Base-by-base conservation (phyloP, 2,888 invertebrate species). In the Scaptomyza polygonia region DNA sequence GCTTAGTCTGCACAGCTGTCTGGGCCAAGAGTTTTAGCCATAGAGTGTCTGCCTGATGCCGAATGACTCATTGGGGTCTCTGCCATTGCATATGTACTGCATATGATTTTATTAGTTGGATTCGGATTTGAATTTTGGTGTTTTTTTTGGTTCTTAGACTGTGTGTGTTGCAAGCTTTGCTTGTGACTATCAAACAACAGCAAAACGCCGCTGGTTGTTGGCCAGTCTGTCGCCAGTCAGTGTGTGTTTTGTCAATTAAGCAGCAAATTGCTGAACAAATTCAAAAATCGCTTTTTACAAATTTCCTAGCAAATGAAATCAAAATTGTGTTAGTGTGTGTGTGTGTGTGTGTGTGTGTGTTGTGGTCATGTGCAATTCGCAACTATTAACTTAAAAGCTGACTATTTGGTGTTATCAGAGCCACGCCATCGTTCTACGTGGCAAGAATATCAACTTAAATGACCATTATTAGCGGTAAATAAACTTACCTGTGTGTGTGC, bases 181-280 rank as follows among this genome's bases (percentile, higher is more conserved):
- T 55, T 58, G 44, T 39, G 48, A 75, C 62, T 72, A 55, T 65
- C 39, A 39, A 67, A 82, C 56, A 67, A 79, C 72, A 79, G 11
- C 71, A 66, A 82, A 82, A 72, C 87, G 87, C 88, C 87, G 88
- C 78, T 77, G 84, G 87, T 77, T 72, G 73, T 75, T 72, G 68
- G 67, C 68, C 82, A 67, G 63, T 59, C 52, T 56, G 70, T 77
- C 74, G 79, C 80, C 71, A 9, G 55, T 79, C 57, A 67, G 59
- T 66, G 75, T 83, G 72, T 76, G 87, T 85, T 89, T 88, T 89
- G 89, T 88, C 90, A 89, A 89, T 89, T 89, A 89, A 89, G 79
- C 89, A 86, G 81, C 90, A 89, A 90, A 89, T 90, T 89, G 90
- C 68, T 72, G 77, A 81, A 89, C 90, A 90, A 89, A 90, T 89